Evolutionary conservation across 2,888 invertebrate species (phyloP).

Genomic region (Brachyptera risi): DNA sequence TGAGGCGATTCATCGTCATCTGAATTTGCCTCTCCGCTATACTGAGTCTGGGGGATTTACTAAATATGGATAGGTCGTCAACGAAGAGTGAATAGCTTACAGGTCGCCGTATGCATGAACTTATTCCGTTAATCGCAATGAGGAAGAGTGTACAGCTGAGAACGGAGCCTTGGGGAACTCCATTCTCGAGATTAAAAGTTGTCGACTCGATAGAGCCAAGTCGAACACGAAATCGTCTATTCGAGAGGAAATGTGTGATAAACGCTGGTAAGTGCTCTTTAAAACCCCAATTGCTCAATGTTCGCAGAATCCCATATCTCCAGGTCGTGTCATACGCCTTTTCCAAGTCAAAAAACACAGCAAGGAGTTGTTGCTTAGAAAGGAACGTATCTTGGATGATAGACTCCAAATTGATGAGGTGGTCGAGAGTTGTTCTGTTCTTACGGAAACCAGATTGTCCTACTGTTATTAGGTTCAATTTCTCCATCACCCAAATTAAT

Average conservation of each 20-base stretch:
- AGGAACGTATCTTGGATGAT: conserved; percentile 33
- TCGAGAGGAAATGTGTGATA: conserved; percentile 18
- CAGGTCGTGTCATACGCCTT: conserved; percentile 32
- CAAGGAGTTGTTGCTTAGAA: conserved; percentile 30
- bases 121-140: too few species aligned
- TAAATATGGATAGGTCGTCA: too few species aligned
- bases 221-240: conserved; percentile 14
- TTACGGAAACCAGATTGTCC: conserved; percentile 25
- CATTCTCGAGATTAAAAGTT: not conserved
- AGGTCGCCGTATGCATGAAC: not conserved
- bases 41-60: too few species aligned
- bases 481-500: conserved; percentile 33
- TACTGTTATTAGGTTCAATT: conserved; percentile 27
- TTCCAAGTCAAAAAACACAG: conserved; percentile 32
- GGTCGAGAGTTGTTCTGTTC: conserved; percentile 7
- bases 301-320: conserved; percentile 28
- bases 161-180: conserved; percentile 18
- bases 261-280: conserved; percentile 30
- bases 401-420: conserved; percentile 30
- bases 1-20: not conserved
- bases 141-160: not conserved
- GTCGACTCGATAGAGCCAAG: conserved; percentile 7
- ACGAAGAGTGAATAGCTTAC: not conserved
- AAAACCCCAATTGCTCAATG: conserved; percentile 27
- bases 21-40: not conserved